phyloP scores from a whole-genome alignment of 2,113 vertebrate genomes.

The Perognathus longimembris region DNA sequence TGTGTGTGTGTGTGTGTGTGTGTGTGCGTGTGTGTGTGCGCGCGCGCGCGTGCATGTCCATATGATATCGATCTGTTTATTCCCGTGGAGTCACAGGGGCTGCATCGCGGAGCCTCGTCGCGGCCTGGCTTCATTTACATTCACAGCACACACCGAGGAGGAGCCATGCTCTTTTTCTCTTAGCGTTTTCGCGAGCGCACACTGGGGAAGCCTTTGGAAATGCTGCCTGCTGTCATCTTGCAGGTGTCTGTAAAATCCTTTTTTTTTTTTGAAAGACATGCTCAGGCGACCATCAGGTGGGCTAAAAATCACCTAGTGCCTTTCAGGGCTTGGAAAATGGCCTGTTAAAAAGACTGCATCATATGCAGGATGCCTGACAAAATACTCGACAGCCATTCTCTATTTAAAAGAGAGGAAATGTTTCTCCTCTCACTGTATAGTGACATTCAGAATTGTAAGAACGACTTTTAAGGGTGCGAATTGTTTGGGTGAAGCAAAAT shows the following conservation, averaged over 20 bases:
- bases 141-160: slow-evolving; percentile 48
- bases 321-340: slow-evolving; percentile 52
- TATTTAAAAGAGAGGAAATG: neutral
- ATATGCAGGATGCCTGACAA: slow-evolving; percentile 15
- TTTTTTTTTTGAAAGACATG: neutral
- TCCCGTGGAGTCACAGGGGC: slow-evolving; percentile 55
- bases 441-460: neutral
- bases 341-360: slow-evolving; percentile 58
- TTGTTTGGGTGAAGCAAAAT: slow-evolving; percentile 46
- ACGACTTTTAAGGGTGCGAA: neutral
- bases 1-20: neutral
- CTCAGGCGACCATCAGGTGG: neutral
- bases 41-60: neutral
- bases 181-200: slow-evolving; percentile 17
- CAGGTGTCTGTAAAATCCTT: neutral
- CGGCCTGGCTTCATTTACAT: slow-evolving; percentile 63
- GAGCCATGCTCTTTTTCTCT: slow-evolving; percentile 57
- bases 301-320: neutral
- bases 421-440: neutral
- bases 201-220: neutral
- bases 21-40: neutral
- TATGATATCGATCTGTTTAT: slow-evolving; percentile 8
- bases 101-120: neutral
- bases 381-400: neutral
- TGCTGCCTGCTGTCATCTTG: neutral